phyloP scores from a whole-genome alignment of 2,797 vertebrate species.

The Loriculus beryllinus region DNA sequence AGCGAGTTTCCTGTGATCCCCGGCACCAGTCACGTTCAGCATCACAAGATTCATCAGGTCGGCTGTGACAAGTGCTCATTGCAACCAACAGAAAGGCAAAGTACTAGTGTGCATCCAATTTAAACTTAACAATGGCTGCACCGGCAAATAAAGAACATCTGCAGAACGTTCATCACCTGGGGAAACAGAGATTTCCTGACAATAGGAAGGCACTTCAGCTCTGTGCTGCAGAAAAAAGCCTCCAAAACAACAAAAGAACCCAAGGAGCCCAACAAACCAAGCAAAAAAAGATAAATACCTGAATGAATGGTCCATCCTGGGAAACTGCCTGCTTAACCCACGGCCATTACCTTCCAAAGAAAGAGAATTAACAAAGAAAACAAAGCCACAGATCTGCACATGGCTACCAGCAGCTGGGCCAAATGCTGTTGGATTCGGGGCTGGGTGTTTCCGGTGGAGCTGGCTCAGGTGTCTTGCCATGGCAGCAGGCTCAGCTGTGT shows the following conservation, averaged over 20 bases:
- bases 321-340: neutral
- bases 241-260: neutral
- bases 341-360: neutral
- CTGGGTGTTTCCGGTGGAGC: neutral
- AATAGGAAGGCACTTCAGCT: neutral
- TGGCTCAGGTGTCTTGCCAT: neutral
- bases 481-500: neutral
- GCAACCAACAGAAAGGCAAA: neutral
- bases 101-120: neutral
- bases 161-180: neutral
- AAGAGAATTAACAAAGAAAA: neutral
- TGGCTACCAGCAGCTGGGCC: neutral
- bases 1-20: neutral
- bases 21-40: accelerated
- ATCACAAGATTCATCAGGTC: accelerated
- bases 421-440: neutral
- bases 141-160: neutral
- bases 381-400: neutral
- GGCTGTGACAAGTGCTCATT: accelerated
- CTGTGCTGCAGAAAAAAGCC: neutral
- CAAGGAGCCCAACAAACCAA: neutral
- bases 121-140: neutral
- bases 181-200: neutral
- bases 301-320: neutral
- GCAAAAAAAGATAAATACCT: accelerated